Conservation (phyloP, 2,113 vertebrate species). For the Limnothrissa miodon region DNA sequence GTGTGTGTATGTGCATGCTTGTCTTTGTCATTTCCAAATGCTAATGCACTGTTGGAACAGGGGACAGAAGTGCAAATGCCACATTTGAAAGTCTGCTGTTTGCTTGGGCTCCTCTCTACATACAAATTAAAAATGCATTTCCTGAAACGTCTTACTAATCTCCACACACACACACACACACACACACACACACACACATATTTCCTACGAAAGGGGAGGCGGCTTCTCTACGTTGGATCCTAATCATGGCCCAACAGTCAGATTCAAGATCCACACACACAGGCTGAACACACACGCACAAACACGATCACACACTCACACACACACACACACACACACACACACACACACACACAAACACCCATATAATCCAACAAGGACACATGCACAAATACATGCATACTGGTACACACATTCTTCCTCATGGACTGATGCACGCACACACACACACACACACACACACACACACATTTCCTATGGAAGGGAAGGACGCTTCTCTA, state of each 20-base stretch:
- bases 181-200: background rate
- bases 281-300: background rate
- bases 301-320: background rate
- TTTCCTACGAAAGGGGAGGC: background rate
- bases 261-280: constrained; percentile 19
- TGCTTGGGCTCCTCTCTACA: constrained; percentile 29
- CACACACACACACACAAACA: background rate
- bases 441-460: background rate
- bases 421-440: background rate
- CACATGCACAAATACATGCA: background rate
- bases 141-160: constrained; percentile 13
- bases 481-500: no score
- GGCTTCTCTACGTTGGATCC: background rate
- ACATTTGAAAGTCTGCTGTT: constrained; percentile 38
- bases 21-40: constrained; percentile 34
- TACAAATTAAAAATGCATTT: constrained; percentile 40
- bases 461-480: background rate
- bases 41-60: constrained; percentile 34
- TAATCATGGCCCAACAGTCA: background rate
- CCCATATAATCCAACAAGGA: background rate
- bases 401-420: background rate
- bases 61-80: constrained; percentile 42
- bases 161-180: background rate
- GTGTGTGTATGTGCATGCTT: background rate
- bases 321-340: background rate